Evolutionary conservation across 2,888 invertebrate species (phyloP).

Genomic region (Blastobasis lacticolella): DNA sequence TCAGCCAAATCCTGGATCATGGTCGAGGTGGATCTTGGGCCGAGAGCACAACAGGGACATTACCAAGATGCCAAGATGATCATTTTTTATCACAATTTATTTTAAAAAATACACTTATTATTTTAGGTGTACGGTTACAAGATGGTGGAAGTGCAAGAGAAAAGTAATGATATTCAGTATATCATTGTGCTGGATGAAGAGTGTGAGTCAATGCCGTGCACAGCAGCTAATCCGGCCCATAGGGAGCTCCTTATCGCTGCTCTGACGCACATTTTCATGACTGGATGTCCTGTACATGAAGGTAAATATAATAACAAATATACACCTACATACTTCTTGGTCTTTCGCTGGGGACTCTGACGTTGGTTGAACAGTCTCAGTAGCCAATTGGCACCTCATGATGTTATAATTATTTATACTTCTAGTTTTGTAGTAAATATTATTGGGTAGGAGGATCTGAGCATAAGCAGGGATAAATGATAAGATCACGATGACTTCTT

Average conservation of each 20-base stretch:
- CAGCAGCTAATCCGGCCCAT: slow-evolving; percentile 28
- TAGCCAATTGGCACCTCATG: neutral
- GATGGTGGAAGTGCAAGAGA: slow-evolving; percentile 47
- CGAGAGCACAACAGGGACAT: no score
- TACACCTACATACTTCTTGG: no score
- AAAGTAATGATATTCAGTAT: slow-evolving; percentile 36
- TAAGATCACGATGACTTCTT: no score
- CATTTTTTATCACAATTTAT: no score
- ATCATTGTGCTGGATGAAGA: slow-evolving; percentile 41
- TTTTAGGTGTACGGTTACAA: slow-evolving; percentile 69
- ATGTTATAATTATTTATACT: neutral
- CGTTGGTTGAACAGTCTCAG: neutral
- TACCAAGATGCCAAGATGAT: no score
- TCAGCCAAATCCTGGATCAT: no score
- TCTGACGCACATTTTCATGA: slow-evolving; percentile 71
- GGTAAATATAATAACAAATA: slow-evolving; percentile 31
- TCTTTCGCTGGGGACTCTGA: neutral
- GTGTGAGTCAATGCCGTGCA: slow-evolving; percentile 34
- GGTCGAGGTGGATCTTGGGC: no score
- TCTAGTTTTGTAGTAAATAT: no score
- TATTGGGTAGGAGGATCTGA: no score
- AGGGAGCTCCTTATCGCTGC: slow-evolving; percentile 53
- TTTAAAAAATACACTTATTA: neutral
- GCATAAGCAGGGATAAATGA: no score
- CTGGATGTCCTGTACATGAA: slow-evolving; percentile 59